Percentiles rank a stretch among this genome's conserved stretches.
Evolutionary conservation across 2,113 vertebrate genomes (phyloP).

Genomic region (Thryonomys swinderianus): DNA sequence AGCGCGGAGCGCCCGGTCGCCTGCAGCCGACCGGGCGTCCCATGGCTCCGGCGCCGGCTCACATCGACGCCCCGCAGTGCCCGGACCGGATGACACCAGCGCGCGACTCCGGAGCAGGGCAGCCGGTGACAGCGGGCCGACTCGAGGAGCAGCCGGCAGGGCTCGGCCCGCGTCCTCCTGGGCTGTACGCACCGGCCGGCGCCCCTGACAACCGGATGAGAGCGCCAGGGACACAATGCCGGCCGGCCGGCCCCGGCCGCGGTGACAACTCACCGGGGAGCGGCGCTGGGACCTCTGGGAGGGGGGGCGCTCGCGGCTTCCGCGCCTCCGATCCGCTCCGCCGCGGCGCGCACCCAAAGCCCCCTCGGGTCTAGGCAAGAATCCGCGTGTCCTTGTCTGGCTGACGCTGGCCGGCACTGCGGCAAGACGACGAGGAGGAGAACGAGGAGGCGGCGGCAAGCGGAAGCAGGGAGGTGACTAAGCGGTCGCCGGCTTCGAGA

Average conservation of each 20-base stretch:
- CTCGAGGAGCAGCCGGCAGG: not conserved
- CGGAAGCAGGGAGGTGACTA: not conserved
- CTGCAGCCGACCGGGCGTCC: not conserved
- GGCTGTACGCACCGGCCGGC: not conserved
- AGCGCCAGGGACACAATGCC: constrained; percentile 61
- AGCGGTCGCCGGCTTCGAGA: constrained; percentile 52
- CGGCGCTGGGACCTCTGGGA: constrained; percentile 38
- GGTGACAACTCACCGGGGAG: constrained; percentile 76
- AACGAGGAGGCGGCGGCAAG: not conserved
- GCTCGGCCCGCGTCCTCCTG: not conserved
- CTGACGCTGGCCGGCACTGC: constrained; percentile 16
- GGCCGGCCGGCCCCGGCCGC: not conserved
- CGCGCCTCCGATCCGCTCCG: constrained; percentile 24
- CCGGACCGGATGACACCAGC: not conserved
- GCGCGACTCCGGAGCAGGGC: not conserved
- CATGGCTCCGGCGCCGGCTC: not conserved
- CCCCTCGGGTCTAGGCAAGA: constrained; percentile 46
- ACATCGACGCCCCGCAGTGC: not conserved
- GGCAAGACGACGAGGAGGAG: not conserved
- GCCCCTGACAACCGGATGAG: constrained; percentile 57
- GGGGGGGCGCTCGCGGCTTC: constrained; percentile 58
- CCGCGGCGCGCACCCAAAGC: constrained; percentile 56
- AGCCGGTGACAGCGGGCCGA: constrained; percentile 24
- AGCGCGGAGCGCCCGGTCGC: not conserved
- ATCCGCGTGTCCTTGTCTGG: constrained; percentile 70